Percentiles rank a stretch among this genome's conserved stretches.
These are phyloP conservation scores for Pelecanoides urinatrix DNA, from an alignment of 2,113 vertebrate species.

Conservation along the genomic window DNA sequence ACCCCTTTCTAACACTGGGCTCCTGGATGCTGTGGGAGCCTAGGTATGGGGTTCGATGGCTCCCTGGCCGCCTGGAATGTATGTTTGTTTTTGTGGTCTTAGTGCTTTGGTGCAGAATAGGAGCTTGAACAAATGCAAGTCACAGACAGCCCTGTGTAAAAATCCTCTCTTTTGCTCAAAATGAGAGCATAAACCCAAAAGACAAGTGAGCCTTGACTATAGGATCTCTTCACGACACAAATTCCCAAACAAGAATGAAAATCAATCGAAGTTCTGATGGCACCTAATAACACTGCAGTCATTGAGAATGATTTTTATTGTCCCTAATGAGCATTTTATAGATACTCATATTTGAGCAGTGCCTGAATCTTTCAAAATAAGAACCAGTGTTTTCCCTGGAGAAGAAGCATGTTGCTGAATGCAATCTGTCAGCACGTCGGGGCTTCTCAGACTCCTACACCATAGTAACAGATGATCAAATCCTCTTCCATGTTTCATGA, in stretches of 20 bases:
- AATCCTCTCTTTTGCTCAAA: background rate
- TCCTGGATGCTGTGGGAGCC: background rate
- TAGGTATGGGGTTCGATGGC: background rate
- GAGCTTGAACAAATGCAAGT: background rate
- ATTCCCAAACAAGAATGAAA: conserved; percentile 13
- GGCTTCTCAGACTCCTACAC: background rate
- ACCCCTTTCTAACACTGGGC: background rate
- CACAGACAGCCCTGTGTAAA: background rate
- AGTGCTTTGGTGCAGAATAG: background rate
- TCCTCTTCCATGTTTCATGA: conserved; percentile 51
- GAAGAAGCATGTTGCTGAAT: conserved; percentile 30
- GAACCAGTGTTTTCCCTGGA: conserved; percentile 15
- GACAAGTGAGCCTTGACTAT: background rate
- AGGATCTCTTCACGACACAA: background rate
- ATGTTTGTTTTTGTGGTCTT: background rate
- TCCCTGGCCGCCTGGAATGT: background rate
- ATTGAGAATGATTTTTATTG: conserved; percentile 50
- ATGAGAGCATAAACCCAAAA: background rate
- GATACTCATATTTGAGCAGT: conserved; percentile 24
- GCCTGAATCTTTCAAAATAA: conserved; percentile 50
- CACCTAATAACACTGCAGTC: conserved; percentile 35
- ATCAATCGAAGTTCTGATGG: conserved; percentile 36
- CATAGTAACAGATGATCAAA: conserved; percentile 41
- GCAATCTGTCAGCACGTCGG: conserved; percentile 13
- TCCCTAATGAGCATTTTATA: conserved; percentile 56